phyloP scores from a whole-genome alignment of 2,888 invertebrate genomes.

The Meliscaeva auricollis region DNA sequence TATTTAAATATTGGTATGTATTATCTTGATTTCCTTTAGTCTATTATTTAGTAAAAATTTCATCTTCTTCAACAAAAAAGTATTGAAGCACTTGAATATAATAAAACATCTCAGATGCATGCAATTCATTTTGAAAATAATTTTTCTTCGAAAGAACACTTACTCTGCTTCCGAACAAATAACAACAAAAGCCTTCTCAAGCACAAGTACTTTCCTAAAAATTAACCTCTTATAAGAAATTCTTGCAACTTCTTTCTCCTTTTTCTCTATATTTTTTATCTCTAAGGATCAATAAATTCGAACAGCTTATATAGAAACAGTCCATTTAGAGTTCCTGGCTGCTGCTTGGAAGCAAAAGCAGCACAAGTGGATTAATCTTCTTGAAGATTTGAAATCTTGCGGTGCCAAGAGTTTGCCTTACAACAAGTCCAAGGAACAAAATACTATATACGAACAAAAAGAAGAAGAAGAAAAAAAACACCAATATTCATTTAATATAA shows the following conservation, averaged over 20 bases:
- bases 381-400: slow-evolving; percentile 8
- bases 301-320: not conserved
- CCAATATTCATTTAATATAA: slow-evolving; percentile 15
- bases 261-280: not conserved
- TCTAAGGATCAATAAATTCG: slow-evolving; percentile 31
- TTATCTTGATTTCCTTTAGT: not conserved
- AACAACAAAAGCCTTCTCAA: slow-evolving; percentile 4
- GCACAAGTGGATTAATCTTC: slow-evolving; percentile 29
- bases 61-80: slow-evolving; percentile 2
- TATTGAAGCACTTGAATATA: not conserved
- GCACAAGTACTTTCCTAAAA: slow-evolving; percentile 20
- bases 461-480: slow-evolving; percentile 1
- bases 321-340: not conserved
- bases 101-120: slow-evolving; percentile 6
- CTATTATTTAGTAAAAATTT: not conserved
- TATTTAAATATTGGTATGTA: not conserved
- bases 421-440: not conserved
- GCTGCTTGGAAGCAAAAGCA: no score
- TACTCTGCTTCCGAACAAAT: not conserved
- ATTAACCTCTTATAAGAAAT: slow-evolving; percentile 19
- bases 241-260: not conserved
- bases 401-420: not conserved
- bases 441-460: not conserved
- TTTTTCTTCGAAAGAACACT: not conserved
- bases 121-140: not conserved